Percentiles rank a stretch among this genome's conserved stretches.
phyloP scores from a whole-genome alignment of 1,140 invertebrate species.

The Euura saliciscinereae region DNA sequence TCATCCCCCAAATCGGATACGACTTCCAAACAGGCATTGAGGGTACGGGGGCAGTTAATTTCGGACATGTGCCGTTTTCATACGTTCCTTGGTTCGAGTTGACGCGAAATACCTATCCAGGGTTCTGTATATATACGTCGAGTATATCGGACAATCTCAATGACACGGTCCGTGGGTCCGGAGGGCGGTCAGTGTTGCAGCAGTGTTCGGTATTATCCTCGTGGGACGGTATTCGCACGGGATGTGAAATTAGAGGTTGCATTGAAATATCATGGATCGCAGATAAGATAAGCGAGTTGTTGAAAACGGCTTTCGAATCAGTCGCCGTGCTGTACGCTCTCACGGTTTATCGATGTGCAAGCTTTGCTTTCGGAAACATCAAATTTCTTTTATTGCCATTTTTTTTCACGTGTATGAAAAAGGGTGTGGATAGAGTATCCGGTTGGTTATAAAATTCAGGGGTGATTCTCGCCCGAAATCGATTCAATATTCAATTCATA shows the following conservation, averaged over 20 bases:
- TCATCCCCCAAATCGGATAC: no score
- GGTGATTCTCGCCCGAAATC: neutral
- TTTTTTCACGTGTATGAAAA: no score
- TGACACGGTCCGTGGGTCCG: constrained; percentile 30
- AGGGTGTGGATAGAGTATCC: neutral
- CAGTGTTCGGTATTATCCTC: constrained; percentile 36
- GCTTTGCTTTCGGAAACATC: no score
- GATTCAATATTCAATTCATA: neutral
- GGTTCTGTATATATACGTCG: constrained; percentile 18
- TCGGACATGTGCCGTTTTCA: neutral
- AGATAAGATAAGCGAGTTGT: constrained; percentile 36
- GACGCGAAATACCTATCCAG: constrained; percentile 26
- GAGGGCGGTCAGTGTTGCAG: constrained; percentile 31
- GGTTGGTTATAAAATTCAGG: neutral
- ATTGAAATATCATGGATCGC: constrained; percentile 40
- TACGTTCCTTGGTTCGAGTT: neutral
- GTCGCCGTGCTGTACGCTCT: neutral
- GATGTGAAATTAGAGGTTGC: constrained; percentile 40
- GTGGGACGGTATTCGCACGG: constrained; percentile 40
- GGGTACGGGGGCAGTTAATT: neutral
- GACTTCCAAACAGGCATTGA: no score
- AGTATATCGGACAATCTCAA: constrained; percentile 38
- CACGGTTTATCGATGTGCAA: no score
- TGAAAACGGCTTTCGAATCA: constrained; percentile 10
- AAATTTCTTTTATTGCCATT: no score